phyloP scores from a whole-genome alignment of 1,140 invertebrate genomes.

The Drosophila erecta region DNA sequence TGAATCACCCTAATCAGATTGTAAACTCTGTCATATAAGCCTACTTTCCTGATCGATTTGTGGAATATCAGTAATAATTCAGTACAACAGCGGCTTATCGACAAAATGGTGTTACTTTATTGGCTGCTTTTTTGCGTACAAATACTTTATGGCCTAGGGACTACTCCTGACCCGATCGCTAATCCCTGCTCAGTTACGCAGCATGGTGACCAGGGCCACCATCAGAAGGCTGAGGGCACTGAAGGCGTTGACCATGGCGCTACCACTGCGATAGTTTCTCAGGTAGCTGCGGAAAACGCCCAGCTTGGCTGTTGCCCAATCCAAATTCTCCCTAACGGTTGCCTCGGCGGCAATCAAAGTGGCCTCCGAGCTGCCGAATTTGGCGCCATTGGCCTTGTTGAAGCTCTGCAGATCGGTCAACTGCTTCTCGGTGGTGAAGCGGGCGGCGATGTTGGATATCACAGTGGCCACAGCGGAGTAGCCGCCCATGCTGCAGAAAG shows the following conservation, averaged over 20 bases:
- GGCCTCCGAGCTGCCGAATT: conserved; percentile 59
- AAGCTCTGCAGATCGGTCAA: conserved; percentile 66
- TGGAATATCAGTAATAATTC: not conserved
- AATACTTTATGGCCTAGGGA: conserved; percentile 48
- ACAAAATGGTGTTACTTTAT: conserved; percentile 19
- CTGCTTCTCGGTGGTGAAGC: conserved; percentile 85
- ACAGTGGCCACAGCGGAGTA: conserved; percentile 84
- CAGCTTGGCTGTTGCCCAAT: conserved; percentile 55
- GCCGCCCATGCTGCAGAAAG: conserved; percentile 70
- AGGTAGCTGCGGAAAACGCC: conserved; percentile 59
- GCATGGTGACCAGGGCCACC: conserved; percentile 55
- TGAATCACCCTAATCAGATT: conserved; percentile 42
- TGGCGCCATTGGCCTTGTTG: conserved; percentile 36
- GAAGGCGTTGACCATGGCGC: conserved; percentile 54
- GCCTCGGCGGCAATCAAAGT: conserved; percentile 55
- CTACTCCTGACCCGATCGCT: conserved; percentile 3
- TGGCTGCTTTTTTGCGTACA: conserved; percentile 25
- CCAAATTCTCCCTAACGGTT: conserved; percentile 56
- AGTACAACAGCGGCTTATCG: conserved; percentile 44
- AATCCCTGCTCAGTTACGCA: conserved; percentile 45
- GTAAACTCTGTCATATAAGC: conserved; percentile 21
- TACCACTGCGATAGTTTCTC: conserved; percentile 42
- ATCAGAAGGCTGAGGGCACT: conserved; percentile 65
- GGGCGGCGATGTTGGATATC: conserved; percentile 84
- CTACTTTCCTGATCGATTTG: conserved; percentile 1